Evolutionary conservation across 1,140 invertebrate species (phyloP).

Genomic region (Chrysomallon squamiferum): DNA sequence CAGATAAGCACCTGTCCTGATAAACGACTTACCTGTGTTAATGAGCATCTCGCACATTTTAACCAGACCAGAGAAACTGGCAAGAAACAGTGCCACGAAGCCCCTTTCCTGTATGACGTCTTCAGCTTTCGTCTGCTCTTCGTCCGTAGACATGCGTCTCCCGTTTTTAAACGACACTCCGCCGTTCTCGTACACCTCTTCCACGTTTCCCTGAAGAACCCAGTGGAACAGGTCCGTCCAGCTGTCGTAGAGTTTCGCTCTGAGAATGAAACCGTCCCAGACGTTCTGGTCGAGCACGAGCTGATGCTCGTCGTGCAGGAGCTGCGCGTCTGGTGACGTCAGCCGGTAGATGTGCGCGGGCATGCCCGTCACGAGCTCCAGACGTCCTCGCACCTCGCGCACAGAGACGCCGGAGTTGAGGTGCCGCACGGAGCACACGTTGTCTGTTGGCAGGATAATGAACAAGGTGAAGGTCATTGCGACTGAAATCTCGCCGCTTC

Average conservation of each 20-base stretch:
- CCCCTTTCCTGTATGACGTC: constrained; percentile 37
- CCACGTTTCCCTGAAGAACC: constrained; percentile 18
- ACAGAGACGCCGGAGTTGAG: constrained; percentile 38
- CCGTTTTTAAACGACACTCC: constrained; percentile 15
- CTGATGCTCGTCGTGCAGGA: constrained; percentile 28
- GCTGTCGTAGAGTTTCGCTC: constrained; percentile 15
- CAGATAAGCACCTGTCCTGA: too few relatives aligned
- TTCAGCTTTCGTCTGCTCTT: constrained; percentile 24
- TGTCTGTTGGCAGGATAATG: constrained; percentile 40
- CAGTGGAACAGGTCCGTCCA: constrained; percentile 14
- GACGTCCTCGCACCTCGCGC: constrained; percentile 29
- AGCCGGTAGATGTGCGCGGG: constrained; percentile 44
- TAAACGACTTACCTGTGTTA: constrained; percentile 44
- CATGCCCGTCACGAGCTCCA: constrained; percentile 42
- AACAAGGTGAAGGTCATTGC: constrained; percentile 38
- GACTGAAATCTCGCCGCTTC: too few relatives aligned
- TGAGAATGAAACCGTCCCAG: constrained; percentile 26
- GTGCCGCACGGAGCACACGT: constrained; percentile 39
- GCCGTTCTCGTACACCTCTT: constrained; percentile 38
- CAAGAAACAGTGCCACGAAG: constrained; percentile 35
- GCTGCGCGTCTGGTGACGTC: constrained; percentile 32
- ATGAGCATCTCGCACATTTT: constrained; percentile 40
- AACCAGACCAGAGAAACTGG: constrained; percentile 27
- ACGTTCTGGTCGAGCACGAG: constrained; percentile 28
- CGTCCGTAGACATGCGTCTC: constrained; percentile 13